These are phyloP conservation scores for Unio delphinus DNA, from an alignment of 2,888 invertebrate species.

Conservation along the genomic window DNA sequence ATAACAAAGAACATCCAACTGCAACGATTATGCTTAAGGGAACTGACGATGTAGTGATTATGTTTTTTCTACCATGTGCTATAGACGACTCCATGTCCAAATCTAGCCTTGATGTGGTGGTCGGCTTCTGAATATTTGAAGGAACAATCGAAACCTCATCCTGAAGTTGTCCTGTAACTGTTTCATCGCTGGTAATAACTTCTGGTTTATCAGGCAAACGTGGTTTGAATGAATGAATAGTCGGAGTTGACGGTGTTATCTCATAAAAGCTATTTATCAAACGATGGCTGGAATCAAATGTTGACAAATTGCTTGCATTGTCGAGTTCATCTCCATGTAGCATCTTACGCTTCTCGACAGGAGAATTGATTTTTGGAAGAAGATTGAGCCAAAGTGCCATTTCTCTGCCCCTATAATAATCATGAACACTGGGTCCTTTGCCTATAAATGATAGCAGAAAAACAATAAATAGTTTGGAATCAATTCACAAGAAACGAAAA, in stretches of 20 bases:
- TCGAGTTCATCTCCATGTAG: constrained; percentile 87
- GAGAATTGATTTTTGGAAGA: constrained; percentile 89
- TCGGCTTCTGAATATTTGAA: not conserved
- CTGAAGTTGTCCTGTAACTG: constrained; percentile 4
- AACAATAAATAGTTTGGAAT: not conserved
- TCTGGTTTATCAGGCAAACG: constrained; percentile 16
- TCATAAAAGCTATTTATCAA: constrained; percentile 71
- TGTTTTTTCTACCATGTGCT: constrained; percentile 4
- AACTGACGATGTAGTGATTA: constrained; percentile 33
- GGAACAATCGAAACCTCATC: constrained; percentile 1
- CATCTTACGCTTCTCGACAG: constrained; percentile 87
- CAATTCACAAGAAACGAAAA: not conserved
- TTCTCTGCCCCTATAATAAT: constrained; percentile 95
- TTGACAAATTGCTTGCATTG: constrained; percentile 86
- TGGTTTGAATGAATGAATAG: constrained; percentile 49
- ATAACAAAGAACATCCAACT: constrained; percentile 92
- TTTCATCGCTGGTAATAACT: constrained; percentile 8
- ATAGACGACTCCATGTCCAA: not conserved
- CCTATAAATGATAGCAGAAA: constrained; percentile 76
- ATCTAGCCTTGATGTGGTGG: not conserved
- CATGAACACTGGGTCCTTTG: constrained; percentile 90
- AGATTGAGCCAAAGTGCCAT: constrained; percentile 95
- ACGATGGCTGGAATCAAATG: constrained; percentile 88
- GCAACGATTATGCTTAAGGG: constrained; percentile 78
- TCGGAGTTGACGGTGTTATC: constrained; percentile 60